A percentile compares a stretch with the other conserved stretches of the same genome.
phyloP scores from a whole-genome alignment of 2,113 vertebrate species.

The Platysteira castanea region DNA sequence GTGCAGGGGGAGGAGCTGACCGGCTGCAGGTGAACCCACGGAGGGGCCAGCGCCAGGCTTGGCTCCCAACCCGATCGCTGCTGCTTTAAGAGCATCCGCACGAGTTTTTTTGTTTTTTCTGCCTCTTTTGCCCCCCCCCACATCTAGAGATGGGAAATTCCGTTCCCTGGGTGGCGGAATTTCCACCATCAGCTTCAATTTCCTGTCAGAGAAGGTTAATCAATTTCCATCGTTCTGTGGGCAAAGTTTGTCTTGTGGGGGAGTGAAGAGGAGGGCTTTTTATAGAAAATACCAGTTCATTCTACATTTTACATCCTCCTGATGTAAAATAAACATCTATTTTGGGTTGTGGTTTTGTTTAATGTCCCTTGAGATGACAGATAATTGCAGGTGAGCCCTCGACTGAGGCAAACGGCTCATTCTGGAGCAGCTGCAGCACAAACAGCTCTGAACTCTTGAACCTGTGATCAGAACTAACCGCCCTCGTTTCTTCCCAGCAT shows the following conservation, averaged over 20 bases:
- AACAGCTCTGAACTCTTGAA: not conserved
- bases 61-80: rapidly evolving
- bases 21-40: rapidly evolving
- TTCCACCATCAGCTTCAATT: not conserved
- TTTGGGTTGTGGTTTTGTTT: not conserved
- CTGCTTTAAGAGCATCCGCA: not conserved
- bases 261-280: not conserved
- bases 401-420: not conserved
- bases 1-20: rapidly evolving
- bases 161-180: rapidly evolving
- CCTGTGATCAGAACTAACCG: rapidly evolving
- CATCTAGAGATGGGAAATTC: not conserved
- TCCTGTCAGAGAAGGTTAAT: not conserved
- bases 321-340: not conserved
- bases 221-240: rapidly evolving
- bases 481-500: constrained; percentile 71
- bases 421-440: not conserved
- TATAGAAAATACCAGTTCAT: not conserved
- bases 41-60: not conserved
- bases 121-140: rapidly evolving
- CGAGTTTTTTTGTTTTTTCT: not conserved
- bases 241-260: not conserved
- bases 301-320: not conserved
- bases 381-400: not conserved
- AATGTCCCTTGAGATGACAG: not conserved